Conservation (phyloP, 2,113 vertebrate species). For the Hoplias malabaricus region DNA sequence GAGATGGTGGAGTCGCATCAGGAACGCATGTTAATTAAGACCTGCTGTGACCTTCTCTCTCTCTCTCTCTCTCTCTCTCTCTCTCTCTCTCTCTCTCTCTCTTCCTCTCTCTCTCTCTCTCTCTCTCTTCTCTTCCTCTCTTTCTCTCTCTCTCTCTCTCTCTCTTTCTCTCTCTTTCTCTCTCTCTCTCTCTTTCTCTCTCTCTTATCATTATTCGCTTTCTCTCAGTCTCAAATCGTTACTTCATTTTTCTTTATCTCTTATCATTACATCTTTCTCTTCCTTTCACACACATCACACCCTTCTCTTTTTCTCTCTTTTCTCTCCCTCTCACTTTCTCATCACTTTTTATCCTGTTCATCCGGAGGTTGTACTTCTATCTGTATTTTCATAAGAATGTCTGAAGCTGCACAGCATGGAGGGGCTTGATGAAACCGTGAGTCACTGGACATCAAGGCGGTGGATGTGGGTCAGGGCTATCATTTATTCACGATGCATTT, state of each 20-base stretch:
- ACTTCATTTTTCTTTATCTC: background rate
- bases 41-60: background rate
- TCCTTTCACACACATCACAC: background rate
- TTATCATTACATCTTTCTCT: background rate
- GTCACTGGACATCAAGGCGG: background rate
- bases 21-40: conserved; percentile 25
- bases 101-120: background rate
- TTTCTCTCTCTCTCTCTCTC: no score
- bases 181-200: background rate
- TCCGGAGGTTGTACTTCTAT: background rate
- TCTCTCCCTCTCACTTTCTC: background rate
- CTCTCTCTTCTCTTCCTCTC: background rate
- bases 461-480: background rate
- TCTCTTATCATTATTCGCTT: background rate
- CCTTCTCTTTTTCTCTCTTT: no score
- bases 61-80: background rate
- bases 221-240: background rate
- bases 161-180: background rate
- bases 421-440: background rate
- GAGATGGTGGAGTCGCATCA: conserved; percentile 12
- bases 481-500: background rate
- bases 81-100: background rate
- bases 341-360: background rate
- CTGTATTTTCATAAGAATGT: background rate
- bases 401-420: background rate